Conservation (phyloP, 2,113 vertebrate species). For the Halichoerus grypus region DNA sequence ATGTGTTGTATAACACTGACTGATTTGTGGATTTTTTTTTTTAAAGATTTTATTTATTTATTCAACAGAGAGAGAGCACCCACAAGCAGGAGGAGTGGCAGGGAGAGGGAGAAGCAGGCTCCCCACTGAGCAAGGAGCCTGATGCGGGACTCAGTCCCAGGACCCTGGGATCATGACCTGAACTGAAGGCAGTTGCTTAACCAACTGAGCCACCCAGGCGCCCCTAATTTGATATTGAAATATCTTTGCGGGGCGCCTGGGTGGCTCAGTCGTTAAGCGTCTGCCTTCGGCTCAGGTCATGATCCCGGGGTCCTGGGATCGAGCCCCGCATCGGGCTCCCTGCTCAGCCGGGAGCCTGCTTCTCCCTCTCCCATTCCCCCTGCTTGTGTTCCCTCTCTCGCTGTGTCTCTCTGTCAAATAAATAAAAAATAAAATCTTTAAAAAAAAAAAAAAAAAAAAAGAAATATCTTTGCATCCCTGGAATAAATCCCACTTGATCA, state of each 20-base stretch:
- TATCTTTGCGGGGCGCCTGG: not conserved
- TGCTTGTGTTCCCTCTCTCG: no score
- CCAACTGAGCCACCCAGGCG: not conserved
- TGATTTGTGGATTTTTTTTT: not conserved
- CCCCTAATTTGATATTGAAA: not conserved
- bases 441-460: no score
- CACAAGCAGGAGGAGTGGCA: not conserved
- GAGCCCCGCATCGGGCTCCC: no score
- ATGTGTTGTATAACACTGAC: not conserved
- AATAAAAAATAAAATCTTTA: no score
- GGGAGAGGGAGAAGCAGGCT: not conserved
- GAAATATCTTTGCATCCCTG: not conserved
- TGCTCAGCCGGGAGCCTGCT: no score
- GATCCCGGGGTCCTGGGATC: no score
- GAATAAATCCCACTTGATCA: not conserved
- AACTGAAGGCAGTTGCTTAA: not conserved
- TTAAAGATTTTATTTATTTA: no score
- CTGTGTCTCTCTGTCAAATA: no score
- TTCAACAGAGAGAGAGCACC: no score
- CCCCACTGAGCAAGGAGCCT: not conserved
- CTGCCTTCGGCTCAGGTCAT: no score
- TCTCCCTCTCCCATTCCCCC: no score
- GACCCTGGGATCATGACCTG: not conserved
- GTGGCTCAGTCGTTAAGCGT: no score
- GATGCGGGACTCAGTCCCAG: not conserved